These are phyloP conservation scores for Aphidius ervi DNA, from an alignment of 1,140 invertebrate genomes.

Conservation along the genomic window DNA sequence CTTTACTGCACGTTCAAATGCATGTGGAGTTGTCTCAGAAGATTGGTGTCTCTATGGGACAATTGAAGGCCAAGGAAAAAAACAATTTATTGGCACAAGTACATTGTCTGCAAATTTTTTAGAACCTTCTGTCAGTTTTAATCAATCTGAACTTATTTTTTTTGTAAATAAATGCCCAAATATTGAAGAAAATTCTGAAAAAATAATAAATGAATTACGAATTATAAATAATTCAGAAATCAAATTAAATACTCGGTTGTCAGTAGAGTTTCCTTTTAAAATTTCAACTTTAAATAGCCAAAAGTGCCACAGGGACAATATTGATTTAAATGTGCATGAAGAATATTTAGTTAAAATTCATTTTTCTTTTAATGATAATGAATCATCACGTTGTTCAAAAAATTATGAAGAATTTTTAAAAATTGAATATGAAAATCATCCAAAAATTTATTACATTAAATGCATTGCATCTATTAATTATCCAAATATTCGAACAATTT, in stretches of 20 bases:
- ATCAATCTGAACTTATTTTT: constrained; percentile 33
- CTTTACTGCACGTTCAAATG: constrained; percentile 5
- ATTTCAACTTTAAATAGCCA: constrained; percentile 24
- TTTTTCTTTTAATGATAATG: constrained; percentile 27
- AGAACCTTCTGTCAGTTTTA: constrained; percentile 33
- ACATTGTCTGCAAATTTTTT: constrained; percentile 32
- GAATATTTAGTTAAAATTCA: constrained; percentile 21
- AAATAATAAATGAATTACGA: constrained; percentile 29
- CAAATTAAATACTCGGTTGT: constrained; percentile 28
- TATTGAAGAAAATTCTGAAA: constrained; percentile 13
- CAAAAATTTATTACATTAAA: constrained; percentile 36
- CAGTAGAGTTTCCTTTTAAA: constrained; percentile 31
- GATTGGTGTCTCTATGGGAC: constrained; percentile 36
- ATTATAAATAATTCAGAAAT: constrained; percentile 35
- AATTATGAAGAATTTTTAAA: constrained; percentile 25
- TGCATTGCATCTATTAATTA: constrained; percentile 50
- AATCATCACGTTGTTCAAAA: constrained; percentile 20
- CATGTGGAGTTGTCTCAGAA: constrained; percentile 31
- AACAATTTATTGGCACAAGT: constrained; percentile 31
- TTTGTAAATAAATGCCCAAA: constrained; percentile 25
- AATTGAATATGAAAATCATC: constrained; percentile 35
- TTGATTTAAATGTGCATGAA: constrained; percentile 22
- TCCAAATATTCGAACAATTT: constrained; percentile 43
- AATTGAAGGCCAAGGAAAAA: constrained; percentile 27
- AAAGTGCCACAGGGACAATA: constrained; percentile 19